Conservation (phyloP, 1,140 invertebrate genomes). For the Cherax quadricarinatus region DNA sequence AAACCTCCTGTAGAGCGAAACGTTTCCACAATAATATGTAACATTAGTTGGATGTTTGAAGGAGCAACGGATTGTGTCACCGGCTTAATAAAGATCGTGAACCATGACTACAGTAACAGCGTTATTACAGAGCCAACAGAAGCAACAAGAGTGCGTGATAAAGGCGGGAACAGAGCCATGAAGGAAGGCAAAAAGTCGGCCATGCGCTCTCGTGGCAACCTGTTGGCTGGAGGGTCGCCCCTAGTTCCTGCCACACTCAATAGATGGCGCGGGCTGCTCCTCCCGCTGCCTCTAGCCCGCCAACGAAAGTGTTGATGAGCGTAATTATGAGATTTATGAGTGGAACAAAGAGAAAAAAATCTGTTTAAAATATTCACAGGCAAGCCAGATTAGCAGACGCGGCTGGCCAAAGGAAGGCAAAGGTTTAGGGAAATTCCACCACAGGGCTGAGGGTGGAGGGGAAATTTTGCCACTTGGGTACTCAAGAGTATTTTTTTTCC, state of each 20-base stretch:
- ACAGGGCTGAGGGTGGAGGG: conserved; percentile 6
- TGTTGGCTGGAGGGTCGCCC: conserved; percentile 4
- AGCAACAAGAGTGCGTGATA: too few relatives aligned
- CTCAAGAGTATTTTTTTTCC: conserved; percentile 17
- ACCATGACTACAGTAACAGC: too few relatives aligned
- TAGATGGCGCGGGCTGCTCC: conserved; percentile 61
- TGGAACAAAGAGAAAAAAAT: conserved; percentile 68
- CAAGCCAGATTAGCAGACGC: conserved; percentile 65
- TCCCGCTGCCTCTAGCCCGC: conserved; percentile 17
- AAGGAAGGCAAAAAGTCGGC: too few relatives aligned
- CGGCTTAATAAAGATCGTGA: too few relatives aligned
- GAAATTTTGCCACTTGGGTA: conserved; percentile 52
- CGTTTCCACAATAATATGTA: too few relatives aligned
- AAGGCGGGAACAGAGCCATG: too few relatives aligned
- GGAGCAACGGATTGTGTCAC: too few relatives aligned
- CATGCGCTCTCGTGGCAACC: conserved; percentile 43
- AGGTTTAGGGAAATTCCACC: conserved; percentile 41
- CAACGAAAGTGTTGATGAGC: conserved; percentile 59
- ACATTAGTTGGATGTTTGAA: too few relatives aligned
- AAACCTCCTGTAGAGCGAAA: too few relatives aligned
- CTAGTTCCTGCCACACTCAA: conserved; percentile 41
- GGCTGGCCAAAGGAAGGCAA: conserved; percentile 51
- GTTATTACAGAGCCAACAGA: too few relatives aligned
- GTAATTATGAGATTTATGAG: conserved; percentile 70
- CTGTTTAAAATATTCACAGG: conserved; percentile 68